Evolutionary conservation across 2,888 invertebrate species (phyloP), one percentile per base, ranked within the genome.

Genomic region (Caenorhabditis sp.): DNA sequence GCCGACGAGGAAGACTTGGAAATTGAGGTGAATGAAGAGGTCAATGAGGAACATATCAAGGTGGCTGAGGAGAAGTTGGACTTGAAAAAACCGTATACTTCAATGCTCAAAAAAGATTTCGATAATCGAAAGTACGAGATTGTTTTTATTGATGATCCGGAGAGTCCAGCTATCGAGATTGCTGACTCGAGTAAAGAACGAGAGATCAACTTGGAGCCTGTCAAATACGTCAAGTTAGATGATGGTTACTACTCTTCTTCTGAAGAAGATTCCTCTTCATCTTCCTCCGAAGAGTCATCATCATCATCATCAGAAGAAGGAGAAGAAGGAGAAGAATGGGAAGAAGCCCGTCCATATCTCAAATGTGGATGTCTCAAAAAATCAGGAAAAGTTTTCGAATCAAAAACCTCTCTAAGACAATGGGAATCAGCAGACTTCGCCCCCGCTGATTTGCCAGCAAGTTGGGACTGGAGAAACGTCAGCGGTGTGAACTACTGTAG

Each of bases 401-500:
- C 68, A 24, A 79, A 73, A 19, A 62, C 78, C 1, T 50, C 72
- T 31, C 77, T 74, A 49, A 76, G 88, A 50, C 78, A 81, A 19
- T 85, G 81, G 78, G 88, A 87, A 68, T 69, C 76, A 23, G 66
- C 70, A 6, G 76, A 76, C n/a, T 82, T 84, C 63, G 79, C 74
- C 19, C 68, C 78, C 19, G 66, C 69, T 17, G 76, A 72, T 12
- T 69, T 89, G 4, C 89, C 89, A 3, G 70, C 82, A 4, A 71
- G 66, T 1, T 89, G 84, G 83, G 90, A 90, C 76, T 90, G 89
- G 89, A 81, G 90, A 68, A 89, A 90, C 77, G 84, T 88, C n/a
- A 86, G 84, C 76, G 89, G 89, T n/a, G 79, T 78, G 58, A 90
- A 90, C 82, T 90, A 88, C 78, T 88, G 84, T 66, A 88, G 88